Conservation (phyloP, 2,113 vertebrate genomes). For the Panurus biarmicus region DNA sequence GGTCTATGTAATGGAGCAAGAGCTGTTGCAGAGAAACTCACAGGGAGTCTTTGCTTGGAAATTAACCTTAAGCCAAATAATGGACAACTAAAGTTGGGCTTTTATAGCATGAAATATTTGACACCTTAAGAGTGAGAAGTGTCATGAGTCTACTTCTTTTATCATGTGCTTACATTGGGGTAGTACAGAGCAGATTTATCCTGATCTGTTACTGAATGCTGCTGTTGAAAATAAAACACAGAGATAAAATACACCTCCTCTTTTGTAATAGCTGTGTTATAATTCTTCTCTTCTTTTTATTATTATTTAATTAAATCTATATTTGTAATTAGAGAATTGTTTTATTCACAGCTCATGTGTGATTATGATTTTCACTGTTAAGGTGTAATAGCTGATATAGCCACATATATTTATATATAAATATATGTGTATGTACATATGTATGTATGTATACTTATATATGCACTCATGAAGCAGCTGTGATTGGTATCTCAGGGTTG, state of each 20-base stretch:
- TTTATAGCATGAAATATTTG: background rate
- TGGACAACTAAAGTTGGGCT: background rate
- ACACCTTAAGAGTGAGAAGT: background rate
- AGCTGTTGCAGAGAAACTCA: background rate
- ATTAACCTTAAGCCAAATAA: background rate
- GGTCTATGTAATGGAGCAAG: background rate
- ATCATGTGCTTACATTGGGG: background rate
- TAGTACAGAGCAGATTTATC: background rate
- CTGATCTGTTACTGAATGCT: background rate
- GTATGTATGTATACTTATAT: too few species aligned
- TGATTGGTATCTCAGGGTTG: background rate
- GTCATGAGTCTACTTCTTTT: background rate
- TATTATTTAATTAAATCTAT: background rate
- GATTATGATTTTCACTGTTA: background rate
- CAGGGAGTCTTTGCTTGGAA: background rate
- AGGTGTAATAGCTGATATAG: background rate
- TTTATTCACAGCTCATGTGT: background rate
- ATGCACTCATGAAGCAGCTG: background rate
- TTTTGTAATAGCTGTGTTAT: background rate
- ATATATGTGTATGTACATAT: too few species aligned
- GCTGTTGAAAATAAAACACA: background rate
- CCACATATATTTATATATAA: too few species aligned
- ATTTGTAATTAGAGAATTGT: background rate
- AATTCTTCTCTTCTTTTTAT: background rate
- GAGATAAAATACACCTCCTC: background rate